Percentiles rank a stretch among this genome's conserved stretches.
Evolutionary conservation across 2,797 vertebrate species (phyloP).

Genomic region (Melopsittacus undulatus): DNA sequence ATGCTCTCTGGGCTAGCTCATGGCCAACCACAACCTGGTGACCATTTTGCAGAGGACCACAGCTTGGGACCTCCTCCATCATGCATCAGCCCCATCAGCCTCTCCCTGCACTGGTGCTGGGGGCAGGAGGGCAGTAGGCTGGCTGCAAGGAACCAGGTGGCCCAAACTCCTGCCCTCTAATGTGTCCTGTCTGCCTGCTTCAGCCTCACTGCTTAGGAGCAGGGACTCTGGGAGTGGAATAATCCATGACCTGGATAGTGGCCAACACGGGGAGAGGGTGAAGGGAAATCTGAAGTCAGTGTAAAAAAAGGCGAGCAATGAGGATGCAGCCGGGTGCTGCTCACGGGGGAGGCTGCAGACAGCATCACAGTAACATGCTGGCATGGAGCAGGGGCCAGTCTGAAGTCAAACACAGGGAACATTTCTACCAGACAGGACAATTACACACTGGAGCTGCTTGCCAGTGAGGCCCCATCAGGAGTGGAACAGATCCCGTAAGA

Average conservation of each 20-base stretch:
- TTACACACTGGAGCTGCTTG: slow-evolving; percentile 48
- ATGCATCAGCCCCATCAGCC: not conserved
- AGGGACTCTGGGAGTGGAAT: not conserved
- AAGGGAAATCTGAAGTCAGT: not conserved
- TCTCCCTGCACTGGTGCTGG: rapidly evolving
- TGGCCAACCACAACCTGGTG: not conserved
- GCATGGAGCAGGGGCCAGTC: slow-evolving; percentile 26
- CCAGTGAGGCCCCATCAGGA: slow-evolving; percentile 64
- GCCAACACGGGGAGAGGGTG: not conserved
- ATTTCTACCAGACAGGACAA: slow-evolving; percentile 67
- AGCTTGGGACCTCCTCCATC: not conserved
- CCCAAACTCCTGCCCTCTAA: not conserved
- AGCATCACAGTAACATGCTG: slow-evolving; percentile 18
- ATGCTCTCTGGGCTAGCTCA: not conserved
- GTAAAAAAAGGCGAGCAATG: not conserved
- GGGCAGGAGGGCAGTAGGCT: not conserved
- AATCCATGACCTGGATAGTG: not conserved
- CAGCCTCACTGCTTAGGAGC: not conserved
- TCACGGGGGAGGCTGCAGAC: slow-evolving; percentile 24
- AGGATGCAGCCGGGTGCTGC: not conserved
- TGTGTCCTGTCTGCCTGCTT: rapidly evolving
- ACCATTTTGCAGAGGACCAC: not conserved
- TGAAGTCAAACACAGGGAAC: slow-evolving; percentile 63
- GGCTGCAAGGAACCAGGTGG: not conserved
- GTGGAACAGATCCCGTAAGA: slow-evolving; percentile 64